Conservation (phyloP, 2,113 vertebrate species). For the Heterotilapia buettikoferi region DNA sequence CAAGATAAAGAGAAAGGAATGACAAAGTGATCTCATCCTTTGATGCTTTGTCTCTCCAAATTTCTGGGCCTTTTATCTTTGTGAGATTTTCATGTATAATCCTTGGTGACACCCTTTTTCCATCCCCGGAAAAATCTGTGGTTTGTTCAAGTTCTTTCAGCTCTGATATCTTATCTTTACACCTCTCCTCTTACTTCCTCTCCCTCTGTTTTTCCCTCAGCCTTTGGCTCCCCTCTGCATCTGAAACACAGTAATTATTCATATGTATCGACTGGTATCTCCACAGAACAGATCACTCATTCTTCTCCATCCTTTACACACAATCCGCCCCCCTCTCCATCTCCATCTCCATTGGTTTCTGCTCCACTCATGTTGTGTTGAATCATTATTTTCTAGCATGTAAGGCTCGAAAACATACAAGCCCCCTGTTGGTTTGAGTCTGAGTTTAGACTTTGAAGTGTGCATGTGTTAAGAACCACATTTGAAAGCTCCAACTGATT, state of each 20-base stretch:
- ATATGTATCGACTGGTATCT: conserved; percentile 14
- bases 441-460: conserved; percentile 30
- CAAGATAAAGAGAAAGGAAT: not conserved
- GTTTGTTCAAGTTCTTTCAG: not conserved
- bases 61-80: not conserved
- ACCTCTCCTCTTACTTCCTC: not conserved
- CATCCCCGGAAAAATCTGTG: not conserved
- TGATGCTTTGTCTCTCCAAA: not conserved
- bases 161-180: not conserved
- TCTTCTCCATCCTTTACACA: not conserved
- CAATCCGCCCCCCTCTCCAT: not conserved
- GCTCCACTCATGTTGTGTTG: not conserved
- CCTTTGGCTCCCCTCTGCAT: not conserved
- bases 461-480: not conserved
- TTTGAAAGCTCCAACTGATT: conserved; percentile 3
- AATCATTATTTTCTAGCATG: not conserved
- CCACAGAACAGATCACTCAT: not conserved
- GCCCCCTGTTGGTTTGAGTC: not conserved
- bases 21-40: not conserved
- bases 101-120: not conserved
- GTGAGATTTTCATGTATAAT: not conserved
- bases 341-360: not conserved
- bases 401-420: not conserved
- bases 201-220: not conserved
- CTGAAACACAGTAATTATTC: conserved; percentile 18